Conservation (phyloP, 1,140 invertebrate species). For the Drosophila hydei region DNA sequence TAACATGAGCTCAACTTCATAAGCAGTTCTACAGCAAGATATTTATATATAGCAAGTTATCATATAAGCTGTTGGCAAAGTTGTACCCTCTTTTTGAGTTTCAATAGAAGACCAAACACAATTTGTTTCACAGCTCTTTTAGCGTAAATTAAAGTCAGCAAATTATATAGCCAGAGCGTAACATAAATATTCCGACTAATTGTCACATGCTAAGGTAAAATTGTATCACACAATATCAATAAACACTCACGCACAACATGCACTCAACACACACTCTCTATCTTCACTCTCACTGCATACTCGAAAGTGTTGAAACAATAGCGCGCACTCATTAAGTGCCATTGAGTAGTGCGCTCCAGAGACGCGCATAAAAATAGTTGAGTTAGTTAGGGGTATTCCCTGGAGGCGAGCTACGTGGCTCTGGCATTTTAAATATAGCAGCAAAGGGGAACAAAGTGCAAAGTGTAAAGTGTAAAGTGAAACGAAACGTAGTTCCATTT, state of each 20-base stretch:
- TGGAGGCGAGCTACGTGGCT: slow-evolving; percentile 1
- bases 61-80: too few relatives aligned
- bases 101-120: neutral
- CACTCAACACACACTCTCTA: neutral
- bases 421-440: slow-evolving; percentile 37
- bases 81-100: too few relatives aligned
- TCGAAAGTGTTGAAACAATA: slow-evolving; percentile 45
- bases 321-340: slow-evolving; percentile 44
- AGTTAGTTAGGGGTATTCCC: slow-evolving; percentile 38
- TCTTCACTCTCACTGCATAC: neutral
- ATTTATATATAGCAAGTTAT: too few relatives aligned
- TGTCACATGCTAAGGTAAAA: slow-evolving; percentile 34
- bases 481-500: slow-evolving; percentile 27
- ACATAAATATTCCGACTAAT: slow-evolving; percentile 75
- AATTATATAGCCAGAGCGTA: slow-evolving; percentile 37
- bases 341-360: slow-evolving; percentile 49
- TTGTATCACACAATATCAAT: slow-evolving; percentile 28
- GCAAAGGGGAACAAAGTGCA: slow-evolving; percentile 30
- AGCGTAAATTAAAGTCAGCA: neutral
- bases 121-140: slow-evolving; percentile 5
- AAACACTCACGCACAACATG: slow-evolving; percentile 12
- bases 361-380: slow-evolving; percentile 45
- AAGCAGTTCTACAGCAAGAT: too few relatives aligned
- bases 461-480: slow-evolving; percentile 44
- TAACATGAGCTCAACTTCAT: too few relatives aligned